Percentiles rank a stretch among this genome's conserved stretches.
phyloP scores from a whole-genome alignment of 2,797 vertebrate genomes.

The Acanthornis magna region DNA sequence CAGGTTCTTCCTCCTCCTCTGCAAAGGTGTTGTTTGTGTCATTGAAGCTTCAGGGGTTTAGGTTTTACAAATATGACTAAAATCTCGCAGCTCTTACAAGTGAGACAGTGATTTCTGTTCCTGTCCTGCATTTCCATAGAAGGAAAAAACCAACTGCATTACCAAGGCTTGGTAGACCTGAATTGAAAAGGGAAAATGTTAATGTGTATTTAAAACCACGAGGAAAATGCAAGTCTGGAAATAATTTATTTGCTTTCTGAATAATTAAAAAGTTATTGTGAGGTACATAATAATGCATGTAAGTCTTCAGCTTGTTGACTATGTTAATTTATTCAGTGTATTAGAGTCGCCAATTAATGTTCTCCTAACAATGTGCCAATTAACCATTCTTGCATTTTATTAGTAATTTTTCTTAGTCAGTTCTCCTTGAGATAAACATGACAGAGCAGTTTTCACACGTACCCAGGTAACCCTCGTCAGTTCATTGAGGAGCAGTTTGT shows the following conservation, averaged over 20 bases:
- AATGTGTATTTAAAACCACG: background rate
- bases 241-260: background rate
- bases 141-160: background rate
- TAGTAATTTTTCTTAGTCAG: background rate
- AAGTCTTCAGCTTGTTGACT: background rate
- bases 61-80: background rate
- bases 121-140: background rate
- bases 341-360: background rate
- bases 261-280: conserved; percentile 21
- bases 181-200: background rate
- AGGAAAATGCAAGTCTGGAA: background rate
- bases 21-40: background rate
- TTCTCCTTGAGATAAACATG: background rate
- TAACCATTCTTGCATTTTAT: background rate
- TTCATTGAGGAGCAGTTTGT: fast-evolving
- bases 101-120: background rate
- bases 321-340: conserved; percentile 20
- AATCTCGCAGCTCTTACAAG: background rate
- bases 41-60: background rate
- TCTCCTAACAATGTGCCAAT: background rate
- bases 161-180: background rate
- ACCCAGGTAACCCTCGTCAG: background rate
- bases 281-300: background rate
- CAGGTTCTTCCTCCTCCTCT: background rate
- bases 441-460: background rate